phyloP scores from a whole-genome alignment of 2,888 invertebrate genomes.

The Perizoma affinitatum region DNA sequence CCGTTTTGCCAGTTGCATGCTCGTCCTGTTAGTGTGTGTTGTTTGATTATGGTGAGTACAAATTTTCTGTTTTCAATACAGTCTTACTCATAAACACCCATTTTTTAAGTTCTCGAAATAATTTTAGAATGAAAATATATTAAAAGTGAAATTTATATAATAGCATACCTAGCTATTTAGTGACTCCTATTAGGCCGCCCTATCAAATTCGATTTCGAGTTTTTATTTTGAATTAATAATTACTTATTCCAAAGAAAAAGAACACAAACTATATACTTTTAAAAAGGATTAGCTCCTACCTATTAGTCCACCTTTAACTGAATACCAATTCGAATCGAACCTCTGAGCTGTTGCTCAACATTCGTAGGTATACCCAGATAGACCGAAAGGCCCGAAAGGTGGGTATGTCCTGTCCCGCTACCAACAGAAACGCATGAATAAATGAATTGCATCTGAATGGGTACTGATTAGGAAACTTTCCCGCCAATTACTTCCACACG shows the following conservation, averaged over 20 bases:
- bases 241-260: no score
- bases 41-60: conserved; percentile 23
- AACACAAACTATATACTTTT: no score
- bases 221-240: no score
- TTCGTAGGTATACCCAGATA: neutral
- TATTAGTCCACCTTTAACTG: no score
- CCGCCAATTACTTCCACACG: conserved; percentile 20
- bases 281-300: no score
- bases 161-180: no score
- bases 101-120: neutral
- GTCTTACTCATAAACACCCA: neutral
- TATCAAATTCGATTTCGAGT: no score
- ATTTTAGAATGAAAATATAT: no score
- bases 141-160: no score
- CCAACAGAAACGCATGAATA: conserved; percentile 25
- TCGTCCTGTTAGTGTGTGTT: conserved; percentile 19
- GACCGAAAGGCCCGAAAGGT: conserved; percentile 6
- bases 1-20: conserved; percentile 18
- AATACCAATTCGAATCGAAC: conserved; percentile 1
- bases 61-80: neutral
- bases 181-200: no score
- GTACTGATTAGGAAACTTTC: conserved; percentile 28
- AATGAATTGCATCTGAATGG: conserved; percentile 18
- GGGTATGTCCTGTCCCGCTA: conserved; percentile 9
- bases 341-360: neutral